phyloP scores from a whole-genome alignment of 2,888 invertebrate species.

The Myopa tessellatipennis region DNA sequence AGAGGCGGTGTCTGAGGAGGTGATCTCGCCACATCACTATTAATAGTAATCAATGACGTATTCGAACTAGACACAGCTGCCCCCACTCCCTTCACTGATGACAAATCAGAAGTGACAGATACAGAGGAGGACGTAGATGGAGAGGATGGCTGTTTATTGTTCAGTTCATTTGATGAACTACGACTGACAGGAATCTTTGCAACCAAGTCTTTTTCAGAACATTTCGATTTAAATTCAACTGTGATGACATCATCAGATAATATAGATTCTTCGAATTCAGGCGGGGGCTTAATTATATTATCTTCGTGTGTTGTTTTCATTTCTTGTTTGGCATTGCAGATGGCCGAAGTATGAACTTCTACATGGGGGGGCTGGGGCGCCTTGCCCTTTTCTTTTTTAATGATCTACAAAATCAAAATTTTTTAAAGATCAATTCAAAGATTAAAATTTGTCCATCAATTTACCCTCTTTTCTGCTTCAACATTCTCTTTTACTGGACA shows the following conservation, averaged over 20 bases:
- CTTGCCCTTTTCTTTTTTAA: constrained; percentile 86
- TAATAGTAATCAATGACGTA: constrained; percentile 66
- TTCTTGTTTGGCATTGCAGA: constrained; percentile 15
- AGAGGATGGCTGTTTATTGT: constrained; percentile 56
- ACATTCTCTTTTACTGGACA: constrained; percentile 33
- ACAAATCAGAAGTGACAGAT: constrained; percentile 58
- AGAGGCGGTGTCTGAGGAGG: constrained; percentile 50
- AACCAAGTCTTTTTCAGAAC: constrained; percentile 30
- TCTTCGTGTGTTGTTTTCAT: constrained; percentile 10
- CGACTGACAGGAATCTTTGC: constrained; percentile 36
- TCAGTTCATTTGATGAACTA: constrained; percentile 53
- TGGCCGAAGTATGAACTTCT: constrained; percentile 16
- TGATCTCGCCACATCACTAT: constrained; percentile 63
- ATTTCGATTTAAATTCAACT: constrained; percentile 46
- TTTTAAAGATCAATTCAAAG: neutral
- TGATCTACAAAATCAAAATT: constrained; percentile 69
- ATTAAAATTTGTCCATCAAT: neutral
- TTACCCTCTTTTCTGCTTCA: constrained; percentile 66
- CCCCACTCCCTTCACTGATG: constrained; percentile 44
- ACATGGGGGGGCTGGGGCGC: constrained; percentile 76
- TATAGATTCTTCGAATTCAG: constrained; percentile 50
- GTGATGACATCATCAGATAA: constrained; percentile 46
- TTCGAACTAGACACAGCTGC: constrained; percentile 57
- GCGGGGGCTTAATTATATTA: constrained; percentile 53
- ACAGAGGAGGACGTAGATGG: constrained; percentile 60